phyloP scores from a whole-genome alignment of 2,888 invertebrate genomes.

The Troides oblongomaculatus region DNA sequence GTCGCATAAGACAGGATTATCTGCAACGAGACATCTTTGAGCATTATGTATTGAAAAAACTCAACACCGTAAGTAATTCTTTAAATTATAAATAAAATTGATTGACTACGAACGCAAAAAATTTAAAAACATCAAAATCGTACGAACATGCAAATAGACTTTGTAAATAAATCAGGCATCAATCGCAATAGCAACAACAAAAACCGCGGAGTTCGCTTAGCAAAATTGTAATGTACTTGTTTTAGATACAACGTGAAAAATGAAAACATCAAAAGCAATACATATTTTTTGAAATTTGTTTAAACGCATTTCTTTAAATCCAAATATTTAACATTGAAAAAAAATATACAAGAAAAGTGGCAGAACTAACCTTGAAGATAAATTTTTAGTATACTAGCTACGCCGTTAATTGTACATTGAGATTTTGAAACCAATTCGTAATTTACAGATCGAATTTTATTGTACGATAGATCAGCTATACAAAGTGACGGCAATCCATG shows the following conservation, averaged over 20 bases:
- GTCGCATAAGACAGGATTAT: conserved; percentile 90
- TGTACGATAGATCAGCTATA: conserved; percentile 88
- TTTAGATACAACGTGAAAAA: background rate
- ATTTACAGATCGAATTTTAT: conserved; percentile 86
- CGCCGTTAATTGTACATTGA: conserved; percentile 88
- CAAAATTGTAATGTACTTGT: background rate
- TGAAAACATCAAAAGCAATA: background rate
- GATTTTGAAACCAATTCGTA: conserved; percentile 89
- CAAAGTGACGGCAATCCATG: conserved; percentile 90
- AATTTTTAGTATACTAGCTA: conserved; percentile 87
- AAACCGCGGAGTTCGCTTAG: conserved; percentile 11
- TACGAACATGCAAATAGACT: background rate
- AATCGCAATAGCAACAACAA: conserved; percentile 11
- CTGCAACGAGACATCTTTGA: conserved; percentile 68
- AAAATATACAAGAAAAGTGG: conserved; percentile 3
- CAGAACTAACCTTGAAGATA: conserved; percentile 87
- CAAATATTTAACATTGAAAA: background rate
- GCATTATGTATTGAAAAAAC: conserved; percentile 14
- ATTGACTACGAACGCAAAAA: background rate
- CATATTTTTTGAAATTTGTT: background rate
- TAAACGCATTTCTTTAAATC: background rate
- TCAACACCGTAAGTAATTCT: background rate
- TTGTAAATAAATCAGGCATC: background rate
- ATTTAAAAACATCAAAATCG: background rate
- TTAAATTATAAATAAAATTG: background rate